These are phyloP conservation scores for Camponotus fellah DNA, from an alignment of 2,888 invertebrate genomes.

Conservation along the genomic window DNA sequence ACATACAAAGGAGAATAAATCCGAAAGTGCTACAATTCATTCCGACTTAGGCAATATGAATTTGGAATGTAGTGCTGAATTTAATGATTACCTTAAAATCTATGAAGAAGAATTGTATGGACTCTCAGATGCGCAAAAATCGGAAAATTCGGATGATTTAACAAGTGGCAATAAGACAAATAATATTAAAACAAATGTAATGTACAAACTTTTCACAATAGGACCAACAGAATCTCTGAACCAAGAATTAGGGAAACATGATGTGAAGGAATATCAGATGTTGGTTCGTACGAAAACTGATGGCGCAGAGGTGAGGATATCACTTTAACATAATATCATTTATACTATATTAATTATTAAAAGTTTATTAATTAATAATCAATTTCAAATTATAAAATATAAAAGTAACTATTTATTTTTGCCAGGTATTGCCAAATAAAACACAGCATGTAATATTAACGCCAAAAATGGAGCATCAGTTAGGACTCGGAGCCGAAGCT, in stretches of 20 bases:
- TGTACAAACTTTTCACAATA: constrained; percentile 75
- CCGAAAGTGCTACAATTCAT: not conserved
- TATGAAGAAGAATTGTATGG: constrained; percentile 7
- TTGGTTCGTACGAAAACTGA: constrained; percentile 77
- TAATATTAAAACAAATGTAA: constrained; percentile 59
- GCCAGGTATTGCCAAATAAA: constrained; percentile 64
- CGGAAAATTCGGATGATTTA: not conserved
- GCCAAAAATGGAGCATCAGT: constrained; percentile 79
- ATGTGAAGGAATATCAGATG: constrained; percentile 74
- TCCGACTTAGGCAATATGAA: not conserved
- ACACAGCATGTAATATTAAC: constrained; percentile 68
- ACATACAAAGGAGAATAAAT: not conserved
- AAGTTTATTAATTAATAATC: not conserved
- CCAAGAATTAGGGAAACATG: constrained; percentile 74
- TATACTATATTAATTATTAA: not conserved
- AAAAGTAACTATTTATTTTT: not conserved
- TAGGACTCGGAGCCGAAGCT: constrained; percentile 76
- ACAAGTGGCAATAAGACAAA: not conserved
- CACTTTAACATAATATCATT: not conserved
- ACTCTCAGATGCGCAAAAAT: not conserved
- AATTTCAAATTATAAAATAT: not conserved
- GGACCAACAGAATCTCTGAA: constrained; percentile 63
- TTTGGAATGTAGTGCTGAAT: not conserved
- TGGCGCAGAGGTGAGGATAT: constrained; percentile 73
- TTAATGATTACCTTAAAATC: not conserved